Base-by-base conservation (phyloP, 2,113 vertebrate genomes). In the Hylia prasina region DNA sequence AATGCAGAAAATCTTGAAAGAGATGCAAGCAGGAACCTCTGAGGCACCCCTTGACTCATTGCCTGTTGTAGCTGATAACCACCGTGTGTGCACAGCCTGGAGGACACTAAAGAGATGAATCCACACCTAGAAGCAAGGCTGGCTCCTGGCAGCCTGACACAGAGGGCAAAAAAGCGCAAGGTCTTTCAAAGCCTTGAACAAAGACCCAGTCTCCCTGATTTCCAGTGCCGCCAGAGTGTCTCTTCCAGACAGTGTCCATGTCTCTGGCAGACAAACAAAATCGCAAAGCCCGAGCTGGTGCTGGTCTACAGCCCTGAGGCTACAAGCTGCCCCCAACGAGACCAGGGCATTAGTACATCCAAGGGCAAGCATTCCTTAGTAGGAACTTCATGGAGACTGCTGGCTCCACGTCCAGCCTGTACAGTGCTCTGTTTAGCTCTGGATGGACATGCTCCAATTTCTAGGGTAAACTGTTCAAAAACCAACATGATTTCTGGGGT, bases 51-150 rank as follows among this genome's bases (percentile, higher is more conserved):
- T 56, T 90, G 88, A 90, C 94, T 90, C 86, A 53, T 85, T 93
- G 76, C 85, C 93, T 83, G 23, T 56, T 95, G 93, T 56, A 89
- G 48, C 96, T 92, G 96, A 97, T 96, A 96, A 96, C 68, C 42
- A 66, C 78, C 7, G 31, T 0, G 9, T 47, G 40, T 0, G 0
- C 58, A 45, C 82, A 69, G 84, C 54, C 88, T 40, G 71, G 71
- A 94, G 63, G 79, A 88, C 71, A 6, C 42, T 28, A 9, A 68
- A 56, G 60, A 75, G 35, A 85, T 68, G 68, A 90, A 80, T 81
- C 82, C 82, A 78, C 27, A 81, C 85, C 92, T 71, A 89, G 82
- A 71, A 68, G 40, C 85, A 95, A 96, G 93, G 96, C 44, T 8
- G 1, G 31, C 28, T 51, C 53, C 94, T 81, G 82, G 71, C 88